Percentiles rank a stretch among this genome's conserved stretches.
phyloP scores from a whole-genome alignment of 2,888 invertebrate species.

The Callyntrura sp. region DNA sequence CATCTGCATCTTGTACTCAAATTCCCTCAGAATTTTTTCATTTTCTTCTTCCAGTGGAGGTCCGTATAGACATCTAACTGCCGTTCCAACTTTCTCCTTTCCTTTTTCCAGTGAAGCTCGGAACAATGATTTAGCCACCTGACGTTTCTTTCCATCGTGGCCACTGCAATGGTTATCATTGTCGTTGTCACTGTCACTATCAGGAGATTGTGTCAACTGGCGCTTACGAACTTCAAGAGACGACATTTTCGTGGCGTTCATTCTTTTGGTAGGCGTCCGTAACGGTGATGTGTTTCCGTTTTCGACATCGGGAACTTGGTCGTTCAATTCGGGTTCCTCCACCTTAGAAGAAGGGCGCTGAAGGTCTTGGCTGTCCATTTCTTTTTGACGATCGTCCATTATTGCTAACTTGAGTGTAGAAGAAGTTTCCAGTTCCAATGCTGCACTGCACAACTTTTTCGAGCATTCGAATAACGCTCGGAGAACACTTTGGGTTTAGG shows the following conservation, averaged over 20 bases:
- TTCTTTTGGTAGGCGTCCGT: conserved; percentile 1
- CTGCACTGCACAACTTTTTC: too few relatives aligned
- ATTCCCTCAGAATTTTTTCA: neutral
- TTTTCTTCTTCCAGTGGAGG: neutral
- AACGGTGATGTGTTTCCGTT: too few relatives aligned
- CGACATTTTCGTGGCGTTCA: neutral
- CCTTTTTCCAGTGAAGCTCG: neutral
- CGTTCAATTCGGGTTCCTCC: too few relatives aligned
- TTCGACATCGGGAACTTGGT: too few relatives aligned
- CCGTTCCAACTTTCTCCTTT: neutral
- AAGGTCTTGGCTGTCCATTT: too few relatives aligned
- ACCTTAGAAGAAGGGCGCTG: too few relatives aligned
- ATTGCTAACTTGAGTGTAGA: too few relatives aligned
- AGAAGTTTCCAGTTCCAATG: too few relatives aligned
- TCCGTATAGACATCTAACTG: conserved; percentile 2
- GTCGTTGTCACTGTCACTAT: neutral
- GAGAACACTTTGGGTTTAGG: too few relatives aligned
- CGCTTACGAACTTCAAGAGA: conserved; percentile 43
- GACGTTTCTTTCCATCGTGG: conserved; percentile 25
- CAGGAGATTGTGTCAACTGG: neutral
- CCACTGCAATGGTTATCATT: neutral
- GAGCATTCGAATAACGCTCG: too few relatives aligned
- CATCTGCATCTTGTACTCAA: neutral
- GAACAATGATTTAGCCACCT: conserved; percentile 20
- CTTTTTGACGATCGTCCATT: too few relatives aligned